phyloP scores from a whole-genome alignment of 2,888 invertebrate genomes.

The Hydraecia micacea region DNA sequence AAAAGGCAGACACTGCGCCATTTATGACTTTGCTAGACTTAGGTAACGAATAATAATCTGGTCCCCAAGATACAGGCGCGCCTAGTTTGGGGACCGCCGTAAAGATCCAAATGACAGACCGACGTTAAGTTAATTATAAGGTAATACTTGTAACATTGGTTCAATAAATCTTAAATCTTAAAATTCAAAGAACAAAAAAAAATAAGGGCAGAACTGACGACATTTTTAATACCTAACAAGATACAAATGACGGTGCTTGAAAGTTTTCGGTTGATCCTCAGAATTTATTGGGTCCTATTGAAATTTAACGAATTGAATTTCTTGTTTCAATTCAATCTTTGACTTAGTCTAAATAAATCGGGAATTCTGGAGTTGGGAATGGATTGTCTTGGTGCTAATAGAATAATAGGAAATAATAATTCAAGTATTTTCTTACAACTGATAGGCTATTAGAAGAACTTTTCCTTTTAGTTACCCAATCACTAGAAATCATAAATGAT shows the following conservation, averaged over 20 bases:
- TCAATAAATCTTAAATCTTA: too few species aligned
- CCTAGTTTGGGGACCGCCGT: too few species aligned
- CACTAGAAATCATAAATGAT: not conserved
- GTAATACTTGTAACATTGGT: too few species aligned
- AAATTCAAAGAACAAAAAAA: too few species aligned
- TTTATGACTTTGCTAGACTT: conserved; percentile 25
- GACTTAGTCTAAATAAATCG: conserved; percentile 18
- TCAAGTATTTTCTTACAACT: not conserved
- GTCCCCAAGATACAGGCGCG: too few species aligned
- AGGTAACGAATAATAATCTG: conserved; percentile 21
- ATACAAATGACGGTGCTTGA: conserved; percentile 30
- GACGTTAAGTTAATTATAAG: too few species aligned
- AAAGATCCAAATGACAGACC: too few species aligned
- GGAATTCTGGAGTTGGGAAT: not conserved
- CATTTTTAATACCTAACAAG: conserved; percentile 40
- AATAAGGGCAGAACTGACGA: conserved; percentile 16
- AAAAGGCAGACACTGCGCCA: conserved; percentile 30
- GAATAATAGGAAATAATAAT: not conserved
- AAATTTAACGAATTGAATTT: conserved; percentile 37
- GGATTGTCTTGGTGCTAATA: conserved; percentile 6
- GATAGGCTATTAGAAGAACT: not conserved
- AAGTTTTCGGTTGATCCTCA: conserved; percentile 43
- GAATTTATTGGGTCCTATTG: conserved; percentile 38
- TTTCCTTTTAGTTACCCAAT: not conserved
- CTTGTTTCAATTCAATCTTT: conserved; percentile 14